Percentiles rank a stretch among this genome's conserved stretches.
These are phyloP conservation scores for Yponomeuta sedellus DNA, from an alignment of 2,888 invertebrate genomes.

Conservation along the genomic window DNA sequence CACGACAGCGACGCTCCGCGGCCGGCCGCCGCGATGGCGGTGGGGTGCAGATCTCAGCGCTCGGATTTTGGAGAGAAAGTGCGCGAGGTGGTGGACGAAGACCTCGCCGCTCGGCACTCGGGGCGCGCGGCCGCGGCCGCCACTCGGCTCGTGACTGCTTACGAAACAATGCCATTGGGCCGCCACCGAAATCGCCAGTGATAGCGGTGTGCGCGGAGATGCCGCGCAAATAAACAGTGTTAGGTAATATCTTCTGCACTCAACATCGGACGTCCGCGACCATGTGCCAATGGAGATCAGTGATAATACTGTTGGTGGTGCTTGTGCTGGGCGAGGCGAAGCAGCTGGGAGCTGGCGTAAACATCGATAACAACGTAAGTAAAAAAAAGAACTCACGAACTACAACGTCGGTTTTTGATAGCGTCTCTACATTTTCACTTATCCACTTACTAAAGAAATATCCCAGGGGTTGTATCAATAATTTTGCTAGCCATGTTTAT, in stretches of 20 bases:
- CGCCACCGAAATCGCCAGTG: slow-evolving; percentile 56
- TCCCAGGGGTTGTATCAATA: too few species aligned
- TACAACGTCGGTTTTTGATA: too few species aligned
- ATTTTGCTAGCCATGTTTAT: too few species aligned
- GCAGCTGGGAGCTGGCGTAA: slow-evolving; percentile 44
- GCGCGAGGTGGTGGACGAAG: slow-evolving; percentile 62
- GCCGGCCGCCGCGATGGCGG: slow-evolving; percentile 24
- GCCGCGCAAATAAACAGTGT: slow-evolving; percentile 65
- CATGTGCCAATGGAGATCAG: slow-evolving; percentile 70
- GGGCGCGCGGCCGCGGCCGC: slow-evolving; percentile 68
- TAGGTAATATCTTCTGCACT: slow-evolving; percentile 18
- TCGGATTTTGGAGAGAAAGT: slow-evolving; percentile 53
- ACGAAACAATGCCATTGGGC: slow-evolving; percentile 68
- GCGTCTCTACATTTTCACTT: too few species aligned
- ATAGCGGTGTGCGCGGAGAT: slow-evolving; percentile 55
- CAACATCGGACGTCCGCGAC: slow-evolving; percentile 39
- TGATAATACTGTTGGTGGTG: slow-evolving; percentile 58
- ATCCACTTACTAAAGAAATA: too few species aligned
- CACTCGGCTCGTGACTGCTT: slow-evolving; percentile 60
- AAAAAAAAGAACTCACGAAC: too few species aligned
- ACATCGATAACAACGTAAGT: slow-evolving; percentile 62
- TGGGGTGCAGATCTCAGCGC: slow-evolving; percentile 46
- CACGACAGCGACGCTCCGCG: neutral
- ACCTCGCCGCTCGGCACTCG: slow-evolving; percentile 49
- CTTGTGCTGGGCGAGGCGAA: slow-evolving; percentile 45